These are phyloP conservation scores for Idaea dimidiata DNA, from an alignment of 2,888 invertebrate genomes.

Conservation along the genomic window DNA sequence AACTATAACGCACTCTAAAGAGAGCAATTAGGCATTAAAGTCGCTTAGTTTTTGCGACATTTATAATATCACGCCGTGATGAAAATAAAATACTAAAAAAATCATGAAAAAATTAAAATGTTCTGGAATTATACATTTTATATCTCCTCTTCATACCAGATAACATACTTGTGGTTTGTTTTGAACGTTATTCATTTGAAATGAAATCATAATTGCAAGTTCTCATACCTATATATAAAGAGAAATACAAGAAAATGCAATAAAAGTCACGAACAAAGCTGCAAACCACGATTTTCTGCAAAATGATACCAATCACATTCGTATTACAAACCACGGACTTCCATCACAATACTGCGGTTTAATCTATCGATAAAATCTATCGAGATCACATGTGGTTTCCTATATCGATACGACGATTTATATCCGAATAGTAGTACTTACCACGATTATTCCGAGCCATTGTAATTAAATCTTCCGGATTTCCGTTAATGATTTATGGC, in stretches of 20 bases:
- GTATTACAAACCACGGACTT: constrained; percentile 17
- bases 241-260: constrained; percentile 10
- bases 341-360: constrained; percentile 20
- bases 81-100: too few relatives aligned
- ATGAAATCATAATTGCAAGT: neutral
- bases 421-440: constrained; percentile 17
- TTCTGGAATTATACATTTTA: too few relatives aligned
- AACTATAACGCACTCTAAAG: too few relatives aligned
- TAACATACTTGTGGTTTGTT: too few relatives aligned
- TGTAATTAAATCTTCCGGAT: constrained; percentile 28
- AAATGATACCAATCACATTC: constrained; percentile 12
- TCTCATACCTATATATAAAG: neutral
- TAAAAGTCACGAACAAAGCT: constrained; percentile 9
- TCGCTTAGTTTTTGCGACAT: too few relatives aligned
- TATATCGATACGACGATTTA: constrained; percentile 19
- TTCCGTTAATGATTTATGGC: constrained; percentile 27
- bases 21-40: too few relatives aligned
- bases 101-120: too few relatives aligned
- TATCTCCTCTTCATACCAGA: too few relatives aligned
- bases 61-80: too few relatives aligned
- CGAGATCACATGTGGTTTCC: constrained; percentile 21
- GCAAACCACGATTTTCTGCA: constrained; percentile 10
- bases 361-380: constrained; percentile 29
- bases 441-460: neutral
- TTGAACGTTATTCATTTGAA: too few relatives aligned